Percentiles rank a stretch among this genome's conserved stretches.
These are phyloP conservation scores for Vulpes vulpes DNA, from an alignment of 2,113 vertebrate genomes.

Conservation along the genomic window DNA sequence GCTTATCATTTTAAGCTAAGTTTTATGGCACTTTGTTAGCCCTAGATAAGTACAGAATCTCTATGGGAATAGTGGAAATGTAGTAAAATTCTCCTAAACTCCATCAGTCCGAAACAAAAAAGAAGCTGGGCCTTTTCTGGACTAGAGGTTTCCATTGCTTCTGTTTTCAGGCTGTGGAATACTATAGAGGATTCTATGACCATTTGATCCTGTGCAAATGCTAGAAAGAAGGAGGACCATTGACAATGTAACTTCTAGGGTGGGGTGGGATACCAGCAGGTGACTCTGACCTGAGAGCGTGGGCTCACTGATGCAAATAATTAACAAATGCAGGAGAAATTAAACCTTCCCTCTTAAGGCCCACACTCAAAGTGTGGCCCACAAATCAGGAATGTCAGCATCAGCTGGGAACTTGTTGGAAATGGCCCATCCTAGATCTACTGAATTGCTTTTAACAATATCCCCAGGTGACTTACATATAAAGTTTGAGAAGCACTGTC, in stretches of 20 bases:
- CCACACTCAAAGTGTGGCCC: neutral
- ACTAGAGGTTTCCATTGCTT: neutral
- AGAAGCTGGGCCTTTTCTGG: neutral
- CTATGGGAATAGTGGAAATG: neutral
- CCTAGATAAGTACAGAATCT: neutral
- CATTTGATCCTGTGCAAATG: neutral
- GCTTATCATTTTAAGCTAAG: neutral
- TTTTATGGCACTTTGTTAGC: neutral
- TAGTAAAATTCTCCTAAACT: slow-evolving; percentile 4
- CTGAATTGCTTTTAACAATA: neutral
- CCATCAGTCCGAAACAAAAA: neutral
- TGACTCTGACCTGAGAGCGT: neutral
- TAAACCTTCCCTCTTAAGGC: neutral
- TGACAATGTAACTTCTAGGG: neutral
- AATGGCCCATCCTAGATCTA: neutral
- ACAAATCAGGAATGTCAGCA: neutral
- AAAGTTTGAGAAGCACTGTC: neutral
- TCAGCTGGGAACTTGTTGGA: neutral
- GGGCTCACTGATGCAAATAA: neutral
- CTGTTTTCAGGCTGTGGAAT: slow-evolving; percentile 48
- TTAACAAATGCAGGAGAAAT: neutral
- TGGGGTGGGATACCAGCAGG: neutral
- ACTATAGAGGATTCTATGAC: neutral
- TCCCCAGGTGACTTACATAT: neutral
- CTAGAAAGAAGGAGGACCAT: neutral